Base-by-base conservation (phyloP, 2,888 invertebrate genomes). In the Rhagophthalmus giganteus region DNA sequence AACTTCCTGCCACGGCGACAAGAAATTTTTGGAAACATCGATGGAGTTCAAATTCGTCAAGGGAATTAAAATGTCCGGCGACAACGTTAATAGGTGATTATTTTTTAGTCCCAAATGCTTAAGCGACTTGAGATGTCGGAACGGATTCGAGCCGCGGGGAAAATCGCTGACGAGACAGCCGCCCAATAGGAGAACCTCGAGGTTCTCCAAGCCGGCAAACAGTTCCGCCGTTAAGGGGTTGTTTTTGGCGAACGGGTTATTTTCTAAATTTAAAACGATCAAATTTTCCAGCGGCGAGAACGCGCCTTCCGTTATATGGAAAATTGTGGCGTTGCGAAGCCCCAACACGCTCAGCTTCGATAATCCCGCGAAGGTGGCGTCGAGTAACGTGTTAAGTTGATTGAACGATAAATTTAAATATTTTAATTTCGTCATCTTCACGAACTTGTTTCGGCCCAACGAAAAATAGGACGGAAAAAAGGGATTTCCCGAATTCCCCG, bases 361-460 rank as follows among this genome's bases (percentile, higher is more conserved):
- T 53, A 83, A 68, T 10, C 81, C 81, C 24, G 64, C 68, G 59
- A 83, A 83, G 1, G 78, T 77, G 24, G 75, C 75, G 40, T 78
- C 68, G 50, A 74, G 78, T 44, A 83, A 64, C 16, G 77, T 74
- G 57, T 79, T 75, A 11, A 83, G 74, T 59, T 76, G 76, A 57
- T 83, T 83, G 53, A 70, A 80, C 1, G 79, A 76, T 30, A 84
- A 63, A 61, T 82, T 79, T 5, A 83, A 65, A 46, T 76, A 71
- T 60, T 69, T 69, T 2, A 83, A 58, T 28, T 77, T 72, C 12
- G 69, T 74, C 68, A 79, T 78, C 55, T 78, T 73, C 1, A 68
- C 60, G 58, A 83, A 82, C 1, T 76, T 76, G n/a, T 77, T 68
- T 54, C 74, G 70, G 28, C 74, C 76, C 34, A 83, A 74, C 55